Base-by-base conservation (phyloP, 2,888 invertebrate genomes). In the Idaea straminata region DNA sequence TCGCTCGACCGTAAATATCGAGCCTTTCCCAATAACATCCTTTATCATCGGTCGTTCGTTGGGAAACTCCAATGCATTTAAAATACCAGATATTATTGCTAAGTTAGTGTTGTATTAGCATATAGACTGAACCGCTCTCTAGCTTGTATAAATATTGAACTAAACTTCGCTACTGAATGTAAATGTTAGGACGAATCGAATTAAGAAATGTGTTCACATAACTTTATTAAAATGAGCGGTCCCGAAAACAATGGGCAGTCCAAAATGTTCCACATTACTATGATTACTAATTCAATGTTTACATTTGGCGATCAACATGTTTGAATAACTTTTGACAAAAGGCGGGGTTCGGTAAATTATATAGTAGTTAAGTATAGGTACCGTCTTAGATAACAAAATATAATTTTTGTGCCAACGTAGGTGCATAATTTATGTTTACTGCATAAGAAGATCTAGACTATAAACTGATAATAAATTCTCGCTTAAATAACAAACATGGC, bases 81-180 rank as follows among this genome's bases (percentile, higher is more conserved):
- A 67, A 70, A 68, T 59, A 66, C 69, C 67, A 61, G 69, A 69
- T 67, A 65, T 65, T 68, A 65, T 66, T 64, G 67, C 65, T 63
- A 66, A 68, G 66, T 69, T 72, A 70, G 61, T 7, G 62, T 57
- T 62, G 62, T 62, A 70, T 70, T 70, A 62, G 60, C 70, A 72
- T 72, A 67, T 64, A 67, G 66, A 69, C 65, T 59, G 63, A 58
- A 36, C 61, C 35, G 64, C 61, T 25, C 63, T 59, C 63, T 59
- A 47, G 35, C n/a, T n/a, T 61, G 35, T 61, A 61, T 47, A 61
- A 38, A 61, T 25, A 25, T 61, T 38, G 59, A 25, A 59, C 59
- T 25, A 59, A 59, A 59, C 34, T 47, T 47, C 10, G 10, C 47
- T 7, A 47, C 47, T 47, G 47, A 47, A 47, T 47, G 13, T 47